phyloP scores from a whole-genome alignment of 2,113 vertebrate genomes.

The Gorsachius goisagi region DNA sequence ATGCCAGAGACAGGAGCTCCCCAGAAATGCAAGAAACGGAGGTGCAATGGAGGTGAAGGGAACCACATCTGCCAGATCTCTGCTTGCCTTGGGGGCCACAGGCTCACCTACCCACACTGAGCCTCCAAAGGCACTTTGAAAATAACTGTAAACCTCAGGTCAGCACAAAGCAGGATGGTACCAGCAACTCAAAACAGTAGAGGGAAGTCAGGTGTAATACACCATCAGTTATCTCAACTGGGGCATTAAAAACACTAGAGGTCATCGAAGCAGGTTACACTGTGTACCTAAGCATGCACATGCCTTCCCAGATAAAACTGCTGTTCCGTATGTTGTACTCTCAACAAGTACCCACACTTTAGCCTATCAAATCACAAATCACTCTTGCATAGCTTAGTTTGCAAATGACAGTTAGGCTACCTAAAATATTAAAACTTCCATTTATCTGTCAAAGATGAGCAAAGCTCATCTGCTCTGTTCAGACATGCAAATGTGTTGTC shows the following conservation, averaged over 20 bases:
- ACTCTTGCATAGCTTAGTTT: not conserved
- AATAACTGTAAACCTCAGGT: not conserved
- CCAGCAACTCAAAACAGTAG: accelerated
- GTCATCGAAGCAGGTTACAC: not conserved
- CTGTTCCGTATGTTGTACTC: not conserved
- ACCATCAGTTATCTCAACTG: not conserved
- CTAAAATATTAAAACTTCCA: not conserved
- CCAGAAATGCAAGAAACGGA: not conserved
- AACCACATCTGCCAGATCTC: not conserved
- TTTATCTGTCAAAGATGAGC: not conserved
- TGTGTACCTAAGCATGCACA: not conserved
- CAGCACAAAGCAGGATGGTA: not conserved
- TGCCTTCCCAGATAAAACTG: not conserved
- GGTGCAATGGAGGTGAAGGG: not conserved
- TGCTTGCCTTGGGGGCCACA: not conserved
- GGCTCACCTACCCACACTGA: not conserved
- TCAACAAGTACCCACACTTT: not conserved
- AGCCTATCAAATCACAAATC: not conserved
- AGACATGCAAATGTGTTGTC: not conserved
- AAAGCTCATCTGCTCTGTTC: not conserved
- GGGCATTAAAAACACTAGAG: not conserved
- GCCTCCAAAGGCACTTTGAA: not conserved
- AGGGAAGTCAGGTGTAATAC: not conserved
- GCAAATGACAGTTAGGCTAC: not conserved
- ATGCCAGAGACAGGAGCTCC: not conserved